Evolutionary conservation across 2,113 vertebrate species (phyloP).

Genomic region (Perognathus longimembris): DNA sequence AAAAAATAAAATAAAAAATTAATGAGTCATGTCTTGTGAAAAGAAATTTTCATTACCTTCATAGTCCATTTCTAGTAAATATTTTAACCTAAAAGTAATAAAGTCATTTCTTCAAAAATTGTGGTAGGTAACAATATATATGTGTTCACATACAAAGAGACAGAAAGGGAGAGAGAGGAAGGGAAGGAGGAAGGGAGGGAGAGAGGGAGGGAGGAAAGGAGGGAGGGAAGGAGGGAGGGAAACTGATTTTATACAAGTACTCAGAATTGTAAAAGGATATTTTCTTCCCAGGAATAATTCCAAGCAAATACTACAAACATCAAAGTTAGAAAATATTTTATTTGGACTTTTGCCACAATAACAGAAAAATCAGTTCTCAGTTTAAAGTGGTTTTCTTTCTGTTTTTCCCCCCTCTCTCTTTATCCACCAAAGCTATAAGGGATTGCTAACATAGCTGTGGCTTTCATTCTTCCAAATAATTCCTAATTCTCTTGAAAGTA

Average conservation of each 20-base stretch:
- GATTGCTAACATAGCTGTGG: constrained; percentile 67
- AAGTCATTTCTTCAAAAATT: neutral
- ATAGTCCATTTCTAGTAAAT: neutral
- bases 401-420: neutral
- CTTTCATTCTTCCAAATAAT: constrained; percentile 67
- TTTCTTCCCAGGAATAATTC: neutral
- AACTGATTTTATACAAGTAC: neutral
- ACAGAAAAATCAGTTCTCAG: constrained; percentile 35
- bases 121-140: neutral
- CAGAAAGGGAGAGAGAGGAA: too few species aligned
- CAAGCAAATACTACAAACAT: constrained; percentile 19
- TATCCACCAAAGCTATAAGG: constrained; percentile 37
- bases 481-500: constrained; percentile 7
- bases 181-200: too few species aligned
- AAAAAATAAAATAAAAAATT: too few species aligned
- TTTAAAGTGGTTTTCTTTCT: neutral
- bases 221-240: too few species aligned
- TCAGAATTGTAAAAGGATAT: neutral
- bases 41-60: neutral
- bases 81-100: neutral
- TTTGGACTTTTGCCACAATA: constrained; percentile 35
- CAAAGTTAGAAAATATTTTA: constrained; percentile 44
- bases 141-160: neutral
- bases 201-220: too few species aligned
- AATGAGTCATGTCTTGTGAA: neutral